These are phyloP conservation scores for Diplogasteroides magnus DNA, from an alignment of 1,140 invertebrate genomes.

Conservation along the genomic window DNA sequence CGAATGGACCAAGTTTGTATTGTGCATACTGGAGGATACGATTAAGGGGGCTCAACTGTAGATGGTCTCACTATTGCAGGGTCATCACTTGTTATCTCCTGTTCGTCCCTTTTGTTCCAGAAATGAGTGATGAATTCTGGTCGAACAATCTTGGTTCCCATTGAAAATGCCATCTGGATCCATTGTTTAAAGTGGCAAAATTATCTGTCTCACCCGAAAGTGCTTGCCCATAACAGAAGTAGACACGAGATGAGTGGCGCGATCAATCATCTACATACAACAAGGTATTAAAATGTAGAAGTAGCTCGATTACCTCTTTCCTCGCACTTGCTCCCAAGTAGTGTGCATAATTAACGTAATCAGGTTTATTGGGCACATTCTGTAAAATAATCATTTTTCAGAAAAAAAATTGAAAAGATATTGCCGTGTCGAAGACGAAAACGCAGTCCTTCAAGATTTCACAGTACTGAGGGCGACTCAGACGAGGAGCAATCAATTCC, in stretches of 20 bases:
- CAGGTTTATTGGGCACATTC: slow-evolving; percentile 10
- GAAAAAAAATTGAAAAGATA: slow-evolving; percentile 56
- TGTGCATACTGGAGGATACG: too few relatives aligned
- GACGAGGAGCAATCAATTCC: slow-evolving; percentile 66
- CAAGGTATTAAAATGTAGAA: not conserved
- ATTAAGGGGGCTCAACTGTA: too few relatives aligned
- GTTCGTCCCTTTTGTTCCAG: slow-evolving; percentile 71
- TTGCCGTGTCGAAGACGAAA: slow-evolving; percentile 82
- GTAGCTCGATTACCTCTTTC: slow-evolving; percentile 9
- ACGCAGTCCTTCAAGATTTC: slow-evolving; percentile 76
- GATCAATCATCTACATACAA: slow-evolving; percentile 5
- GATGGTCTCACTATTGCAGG: slow-evolving; percentile 9
- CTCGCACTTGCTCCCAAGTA: slow-evolving; percentile 88
- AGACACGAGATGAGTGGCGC: slow-evolving; percentile 8
- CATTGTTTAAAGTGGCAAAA: slow-evolving; percentile 77
- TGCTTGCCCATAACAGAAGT: slow-evolving; percentile 6
- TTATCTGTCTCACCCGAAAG: slow-evolving; percentile 59
- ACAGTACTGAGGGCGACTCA: slow-evolving; percentile 75
- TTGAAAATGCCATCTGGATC: slow-evolving; percentile 72
- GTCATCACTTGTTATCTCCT: slow-evolving; percentile 48
- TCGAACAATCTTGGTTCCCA: slow-evolving; percentile 79
- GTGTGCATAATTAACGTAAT: slow-evolving; percentile 77
- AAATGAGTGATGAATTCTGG: slow-evolving; percentile 77
- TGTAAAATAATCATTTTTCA: slow-evolving; percentile 75
- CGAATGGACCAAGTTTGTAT: too few relatives aligned